Conservation (phyloP, 2,113 vertebrate species). For the Leptobrachium ailaonicum region DNA sequence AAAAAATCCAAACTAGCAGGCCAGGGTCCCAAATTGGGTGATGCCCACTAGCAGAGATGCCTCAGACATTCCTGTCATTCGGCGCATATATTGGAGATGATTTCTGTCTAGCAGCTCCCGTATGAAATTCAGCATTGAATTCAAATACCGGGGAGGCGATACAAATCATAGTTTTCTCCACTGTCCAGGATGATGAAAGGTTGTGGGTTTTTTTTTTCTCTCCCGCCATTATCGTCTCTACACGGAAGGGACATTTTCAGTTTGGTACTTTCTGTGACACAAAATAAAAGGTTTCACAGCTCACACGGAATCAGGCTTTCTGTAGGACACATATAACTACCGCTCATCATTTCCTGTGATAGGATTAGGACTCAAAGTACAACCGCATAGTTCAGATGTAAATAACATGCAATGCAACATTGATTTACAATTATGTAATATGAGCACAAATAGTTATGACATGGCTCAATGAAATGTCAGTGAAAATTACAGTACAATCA, state of each 20-base stretch:
- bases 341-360: slow-evolving; percentile 12
- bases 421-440: slow-evolving; percentile 46
- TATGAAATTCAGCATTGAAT: too few relatives aligned
- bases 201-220: too few relatives aligned
- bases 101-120: too few relatives aligned
- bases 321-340: slow-evolving; percentile 4
- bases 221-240: too few relatives aligned
- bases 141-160: too few relatives aligned
- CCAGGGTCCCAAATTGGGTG: too few relatives aligned
- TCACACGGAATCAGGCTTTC: background rate
- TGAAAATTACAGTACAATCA: slow-evolving; percentile 43
- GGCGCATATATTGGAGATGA: too few relatives aligned
- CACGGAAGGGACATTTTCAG: background rate
- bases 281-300: background rate
- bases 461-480: slow-evolving; percentile 45
- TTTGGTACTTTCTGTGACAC: background rate
- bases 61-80: too few relatives aligned
- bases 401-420: slow-evolving; percentile 38
- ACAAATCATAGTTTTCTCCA: too few relatives aligned
- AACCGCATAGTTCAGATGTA: slow-evolving; percentile 30
- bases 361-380: background rate
- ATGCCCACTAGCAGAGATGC: too few relatives aligned
- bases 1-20: too few relatives aligned
- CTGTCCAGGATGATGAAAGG: too few relatives aligned
- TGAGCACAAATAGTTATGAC: slow-evolving; percentile 43